Conservation (phyloP, 2,113 vertebrate genomes). For the Lophura nycthemera region DNA sequence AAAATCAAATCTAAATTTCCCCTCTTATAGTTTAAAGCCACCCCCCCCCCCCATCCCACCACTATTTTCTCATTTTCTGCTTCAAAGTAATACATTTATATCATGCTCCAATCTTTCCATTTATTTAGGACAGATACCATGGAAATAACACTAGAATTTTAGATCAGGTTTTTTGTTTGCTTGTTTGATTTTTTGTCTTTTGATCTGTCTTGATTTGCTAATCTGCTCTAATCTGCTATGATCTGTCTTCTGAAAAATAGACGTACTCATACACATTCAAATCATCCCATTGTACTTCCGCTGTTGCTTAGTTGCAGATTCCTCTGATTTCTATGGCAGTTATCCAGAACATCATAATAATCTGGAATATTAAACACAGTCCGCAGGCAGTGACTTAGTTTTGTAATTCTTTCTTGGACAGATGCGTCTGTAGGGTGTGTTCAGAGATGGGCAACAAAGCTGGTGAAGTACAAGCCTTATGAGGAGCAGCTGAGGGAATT, state of each 20-base stretch:
- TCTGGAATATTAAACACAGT: not conserved
- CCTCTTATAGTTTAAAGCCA: too few relatives aligned
- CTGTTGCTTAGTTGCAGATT: not conserved
- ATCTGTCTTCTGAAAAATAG: not conserved
- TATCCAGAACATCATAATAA: not conserved
- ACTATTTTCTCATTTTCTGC: fast-evolving
- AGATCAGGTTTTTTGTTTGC: not conserved
- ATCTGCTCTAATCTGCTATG: too few relatives aligned
- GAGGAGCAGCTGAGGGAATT: too few relatives aligned
- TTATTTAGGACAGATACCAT: not conserved
- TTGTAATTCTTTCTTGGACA: not conserved
- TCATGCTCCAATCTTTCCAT: fast-evolving
- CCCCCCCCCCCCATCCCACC: too few relatives aligned
- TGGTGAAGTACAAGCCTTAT: too few relatives aligned
- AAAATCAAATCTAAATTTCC: too few relatives aligned
- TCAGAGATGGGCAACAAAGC: too few relatives aligned
- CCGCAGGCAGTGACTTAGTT: not conserved
- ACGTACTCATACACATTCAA: not conserved
- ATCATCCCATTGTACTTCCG: fast-evolving
- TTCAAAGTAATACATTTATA: not conserved
- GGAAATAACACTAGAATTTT: not conserved
- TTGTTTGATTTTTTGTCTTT: not conserved
- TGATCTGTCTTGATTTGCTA: not conserved
- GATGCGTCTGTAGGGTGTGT: too few relatives aligned
- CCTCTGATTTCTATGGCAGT: fast-evolving